A percentile compares a stretch with the other conserved stretches of the same genome.
Conservation (phyloP, 2,888 invertebrate genomes). For the Luperina nickerlii region DNA sequence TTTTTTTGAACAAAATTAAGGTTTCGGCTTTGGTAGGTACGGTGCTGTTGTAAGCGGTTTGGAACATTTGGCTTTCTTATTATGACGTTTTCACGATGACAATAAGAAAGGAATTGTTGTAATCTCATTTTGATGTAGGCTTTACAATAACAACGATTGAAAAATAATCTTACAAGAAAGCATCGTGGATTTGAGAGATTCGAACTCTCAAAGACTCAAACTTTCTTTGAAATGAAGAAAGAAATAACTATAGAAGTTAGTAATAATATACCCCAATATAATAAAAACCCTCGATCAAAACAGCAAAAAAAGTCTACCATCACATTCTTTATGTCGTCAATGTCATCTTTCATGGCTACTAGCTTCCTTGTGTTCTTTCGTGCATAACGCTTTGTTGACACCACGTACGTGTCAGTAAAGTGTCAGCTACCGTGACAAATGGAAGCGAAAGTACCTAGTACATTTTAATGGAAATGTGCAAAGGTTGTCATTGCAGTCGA, state of each 20-base stretch:
- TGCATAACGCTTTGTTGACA: conserved; percentile 18
- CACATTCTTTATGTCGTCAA: conserved; percentile 9
- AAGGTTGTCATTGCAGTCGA: neutral
- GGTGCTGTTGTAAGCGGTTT: conserved; percentile 12
- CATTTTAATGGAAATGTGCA: neutral
- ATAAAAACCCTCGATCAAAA: neutral
- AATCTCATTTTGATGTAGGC: neutral
- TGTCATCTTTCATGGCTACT: conserved; percentile 4
- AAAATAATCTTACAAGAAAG: neutral
- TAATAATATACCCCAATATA: neutral
- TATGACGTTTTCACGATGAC: neutral
- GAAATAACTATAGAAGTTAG: neutral
- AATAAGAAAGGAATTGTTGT: neutral
- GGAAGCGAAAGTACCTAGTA: neutral
- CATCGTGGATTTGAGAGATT: neutral
- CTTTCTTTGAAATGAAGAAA: neutral
- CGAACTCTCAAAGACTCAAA: neutral
- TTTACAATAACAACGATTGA: too few species aligned
- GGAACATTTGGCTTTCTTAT: neutral
- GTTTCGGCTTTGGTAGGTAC: conserved; percentile 54
- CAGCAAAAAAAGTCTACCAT: neutral
- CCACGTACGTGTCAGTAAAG: neutral
- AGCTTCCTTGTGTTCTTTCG: conserved; percentile 23
- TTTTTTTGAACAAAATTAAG: conserved; percentile 63
- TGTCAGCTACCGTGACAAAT: neutral